Conservation (phyloP, 92 coral and sea anemone species). For the Pocillopora meandrina region DNA sequence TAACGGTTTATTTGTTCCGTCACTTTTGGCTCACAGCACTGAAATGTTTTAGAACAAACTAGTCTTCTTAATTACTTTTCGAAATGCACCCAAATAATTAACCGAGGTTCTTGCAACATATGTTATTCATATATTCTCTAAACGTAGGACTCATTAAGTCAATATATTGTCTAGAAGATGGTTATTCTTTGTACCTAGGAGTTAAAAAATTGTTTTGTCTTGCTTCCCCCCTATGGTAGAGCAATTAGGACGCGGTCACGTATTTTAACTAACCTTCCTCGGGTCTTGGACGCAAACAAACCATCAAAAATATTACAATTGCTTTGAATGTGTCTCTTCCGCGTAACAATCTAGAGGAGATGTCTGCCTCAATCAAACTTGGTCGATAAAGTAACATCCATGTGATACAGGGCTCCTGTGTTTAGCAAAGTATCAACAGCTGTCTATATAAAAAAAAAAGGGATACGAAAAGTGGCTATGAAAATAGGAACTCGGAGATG, state of each 20-base stretch:
- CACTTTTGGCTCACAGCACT: constrained; percentile 13
- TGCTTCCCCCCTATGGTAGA: neutral
- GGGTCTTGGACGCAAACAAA: neutral
- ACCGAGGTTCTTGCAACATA: constrained; percentile 5
- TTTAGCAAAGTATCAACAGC: neutral
- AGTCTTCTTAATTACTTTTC: constrained; percentile 22
- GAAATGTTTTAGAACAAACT: constrained; percentile 26
- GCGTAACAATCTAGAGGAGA: neutral
- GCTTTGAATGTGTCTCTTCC: neutral
- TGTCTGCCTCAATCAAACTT: neutral
- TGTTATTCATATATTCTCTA: neutral
- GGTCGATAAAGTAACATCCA: neutral
- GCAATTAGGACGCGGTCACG: neutral
- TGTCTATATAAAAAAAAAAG: neutral
- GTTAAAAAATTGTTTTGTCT: constrained; percentile 5
- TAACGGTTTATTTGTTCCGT: constrained; percentile 13
- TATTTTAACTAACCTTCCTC: neutral
- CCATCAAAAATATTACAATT: neutral
- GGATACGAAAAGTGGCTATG: neutral
- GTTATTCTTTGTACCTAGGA: neutral
- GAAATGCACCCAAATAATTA: neutral
- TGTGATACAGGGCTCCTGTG: neutral
- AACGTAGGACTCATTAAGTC: neutral
- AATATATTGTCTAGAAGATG: neutral
- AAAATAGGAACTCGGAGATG: neutral